These are phyloP conservation scores for Catharus bicknelli DNA, from an alignment of 2,113 vertebrate genomes.

Conservation along the genomic window DNA sequence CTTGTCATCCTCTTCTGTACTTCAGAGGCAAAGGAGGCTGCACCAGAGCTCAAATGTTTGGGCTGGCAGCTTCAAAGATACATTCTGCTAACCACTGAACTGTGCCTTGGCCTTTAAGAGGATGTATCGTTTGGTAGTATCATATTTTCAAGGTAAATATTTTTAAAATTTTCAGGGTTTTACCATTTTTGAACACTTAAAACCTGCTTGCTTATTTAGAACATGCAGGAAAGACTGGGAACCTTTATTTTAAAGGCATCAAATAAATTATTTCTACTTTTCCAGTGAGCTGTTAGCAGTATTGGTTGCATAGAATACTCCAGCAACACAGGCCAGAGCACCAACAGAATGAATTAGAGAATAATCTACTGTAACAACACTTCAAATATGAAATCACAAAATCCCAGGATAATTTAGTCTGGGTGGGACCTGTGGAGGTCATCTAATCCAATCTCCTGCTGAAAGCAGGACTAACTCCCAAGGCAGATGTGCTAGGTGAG, in stretches of 20 bases:
- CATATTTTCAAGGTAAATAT: not conserved
- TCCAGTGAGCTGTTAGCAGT: not conserved
- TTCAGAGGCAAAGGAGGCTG: not conserved
- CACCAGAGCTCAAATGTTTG: not conserved
- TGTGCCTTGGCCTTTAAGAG: not conserved
- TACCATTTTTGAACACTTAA: not conserved
- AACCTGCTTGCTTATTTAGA: not conserved
- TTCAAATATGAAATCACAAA: not conserved
- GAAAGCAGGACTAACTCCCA: not conserved
- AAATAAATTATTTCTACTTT: not conserved
- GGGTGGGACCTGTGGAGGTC: not conserved
- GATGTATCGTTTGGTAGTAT: not conserved
- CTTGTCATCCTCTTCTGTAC: not conserved
- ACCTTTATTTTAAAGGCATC: not conserved
- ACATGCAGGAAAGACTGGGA: not conserved
- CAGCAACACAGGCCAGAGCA: not conserved
- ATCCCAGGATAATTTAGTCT: not conserved
- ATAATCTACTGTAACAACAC: not conserved
- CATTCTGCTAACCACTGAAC: not conserved
- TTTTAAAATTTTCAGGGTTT: not conserved
- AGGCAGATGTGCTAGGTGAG: not conserved
- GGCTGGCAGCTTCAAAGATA: not conserved
- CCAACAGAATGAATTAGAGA: not conserved
- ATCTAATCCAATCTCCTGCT: not conserved
- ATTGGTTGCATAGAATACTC: not conserved